Conservation (phyloP, 2,888 invertebrate species). For the Oeneis ivallda region DNA sequence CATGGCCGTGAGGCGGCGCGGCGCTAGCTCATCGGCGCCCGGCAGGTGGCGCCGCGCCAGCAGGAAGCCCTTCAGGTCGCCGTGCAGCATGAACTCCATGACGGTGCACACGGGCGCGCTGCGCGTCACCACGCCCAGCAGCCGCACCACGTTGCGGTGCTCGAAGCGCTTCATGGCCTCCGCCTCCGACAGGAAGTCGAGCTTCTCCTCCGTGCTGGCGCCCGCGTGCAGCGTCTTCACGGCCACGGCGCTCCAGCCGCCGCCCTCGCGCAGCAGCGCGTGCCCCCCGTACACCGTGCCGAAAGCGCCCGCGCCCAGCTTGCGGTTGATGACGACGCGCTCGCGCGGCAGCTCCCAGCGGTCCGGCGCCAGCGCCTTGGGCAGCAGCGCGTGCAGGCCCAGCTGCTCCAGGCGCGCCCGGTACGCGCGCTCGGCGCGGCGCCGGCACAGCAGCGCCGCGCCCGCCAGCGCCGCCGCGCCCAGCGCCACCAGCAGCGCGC, state of each 20-base stretch:
- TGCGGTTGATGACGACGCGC: conserved; percentile 91
- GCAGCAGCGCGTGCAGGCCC: conserved; percentile 58
- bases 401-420: conserved; percentile 60
- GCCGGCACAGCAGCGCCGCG: conserved; percentile 56
- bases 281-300: conserved; percentile 96
- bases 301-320: conserved; percentile 94
- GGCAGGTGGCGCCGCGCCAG: conserved; percentile 92
- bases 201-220: conserved; percentile 90
- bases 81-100: conserved; percentile 97
- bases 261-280: conserved; percentile 82
- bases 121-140: conserved; percentile 93
- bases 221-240: conserved; percentile 94
- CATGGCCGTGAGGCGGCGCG: conserved; percentile 90
- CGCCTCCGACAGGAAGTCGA: conserved; percentile 95
- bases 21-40: conserved; percentile 88
- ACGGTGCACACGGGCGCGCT: conserved; percentile 94
- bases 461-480: conserved; percentile 52
- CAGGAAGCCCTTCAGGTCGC: conserved; percentile 94
- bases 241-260: conserved; percentile 91
- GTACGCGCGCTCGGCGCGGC: conserved; percentile 61
- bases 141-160: conserved; percentile 92
- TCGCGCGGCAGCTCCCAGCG: conserved; percentile 94
- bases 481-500: conserved; percentile 50
- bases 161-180: conserved; percentile 97
- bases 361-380: conserved; percentile 80